Conservation (phyloP, 2,113 vertebrate genomes). For the Pandion haliaetus region DNA sequence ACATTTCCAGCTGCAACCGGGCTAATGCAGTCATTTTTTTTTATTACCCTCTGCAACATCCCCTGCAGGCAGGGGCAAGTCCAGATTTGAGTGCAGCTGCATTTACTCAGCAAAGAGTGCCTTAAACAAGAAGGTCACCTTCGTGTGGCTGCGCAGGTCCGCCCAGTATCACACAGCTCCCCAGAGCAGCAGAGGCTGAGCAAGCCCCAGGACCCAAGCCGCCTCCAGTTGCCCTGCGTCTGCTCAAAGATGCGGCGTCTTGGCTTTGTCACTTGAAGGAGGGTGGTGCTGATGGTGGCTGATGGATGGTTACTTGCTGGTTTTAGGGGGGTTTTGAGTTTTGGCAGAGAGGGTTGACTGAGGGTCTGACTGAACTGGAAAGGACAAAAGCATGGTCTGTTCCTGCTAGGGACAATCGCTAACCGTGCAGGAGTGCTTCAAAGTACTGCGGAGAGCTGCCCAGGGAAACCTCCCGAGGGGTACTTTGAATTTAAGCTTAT, state of each 20-base stretch:
- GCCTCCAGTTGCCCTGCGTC: rapidly evolving
- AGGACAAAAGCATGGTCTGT: background rate
- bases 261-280: background rate
- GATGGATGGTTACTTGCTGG: background rate
- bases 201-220: background rate
- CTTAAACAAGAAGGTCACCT: background rate
- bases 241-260: rapidly evolving
- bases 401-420: background rate
- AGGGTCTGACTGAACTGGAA: background rate
- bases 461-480: rapidly evolving
- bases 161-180: rapidly evolving
- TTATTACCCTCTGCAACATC: background rate
- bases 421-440: background rate
- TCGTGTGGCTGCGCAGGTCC: rapidly evolving
- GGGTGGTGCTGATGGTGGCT: background rate
- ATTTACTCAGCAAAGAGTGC: background rate
- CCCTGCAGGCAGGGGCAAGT: background rate
- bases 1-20: rapidly evolving
- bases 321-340: background rate
- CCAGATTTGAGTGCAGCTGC: background rate
- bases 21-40: rapidly evolving
- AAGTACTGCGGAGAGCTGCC: background rate
- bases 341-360: background rate
- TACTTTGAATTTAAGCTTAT: background rate
- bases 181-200: background rate